Base-by-base conservation (phyloP, 2,888 invertebrate genomes). In the Brachylomia viminalis region DNA sequence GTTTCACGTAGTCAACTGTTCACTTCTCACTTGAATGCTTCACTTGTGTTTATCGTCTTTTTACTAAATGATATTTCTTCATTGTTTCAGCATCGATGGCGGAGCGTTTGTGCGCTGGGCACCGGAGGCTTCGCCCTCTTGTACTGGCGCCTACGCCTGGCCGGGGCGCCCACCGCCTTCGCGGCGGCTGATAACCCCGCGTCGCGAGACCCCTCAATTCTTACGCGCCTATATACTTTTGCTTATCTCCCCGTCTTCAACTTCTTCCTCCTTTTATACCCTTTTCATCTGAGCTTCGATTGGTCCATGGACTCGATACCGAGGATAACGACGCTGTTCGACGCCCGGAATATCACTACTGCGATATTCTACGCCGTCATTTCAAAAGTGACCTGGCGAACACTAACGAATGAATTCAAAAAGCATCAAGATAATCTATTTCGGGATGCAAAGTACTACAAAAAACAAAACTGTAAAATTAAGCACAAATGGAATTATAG, bases 301-400 rank as follows among this genome's bases (percentile, higher is more conserved):
- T 99, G 99, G 99, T 99, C 99, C 45, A 99, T 99, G 99, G 99
- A 99, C 89, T 98, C 99, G 2, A 98, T 99, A 90, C 99, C 99
- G 15, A 97, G 98, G 80, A 97, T 99, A 87, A 98, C 98, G 67
- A 97, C 97, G 47, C 88, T 98, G 30, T 96, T 97, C 89, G 99
- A 99, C 94, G 96, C 97, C 10, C 97, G 99, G 84, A 99, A 99
- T 94, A 92, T 98, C 75, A 97, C 97, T 82, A 98, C 98, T 7
- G 91, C 98, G 38, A 95, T 97, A 79, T 98, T 99, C 92, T 99
- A 99, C 94, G 95, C 96, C 8, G 91, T 96, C 3, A 90, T 96
- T 82, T 94, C 95, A 7, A 96, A 95, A 92, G 94, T 95, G 58
- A 95, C 93, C 30, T 95, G 94, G 94, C 92, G 92, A 86, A 94